Evolutionary conservation across 2,888 invertebrate genomes (phyloP).

Genomic region (Drosophila algonquin): DNA sequence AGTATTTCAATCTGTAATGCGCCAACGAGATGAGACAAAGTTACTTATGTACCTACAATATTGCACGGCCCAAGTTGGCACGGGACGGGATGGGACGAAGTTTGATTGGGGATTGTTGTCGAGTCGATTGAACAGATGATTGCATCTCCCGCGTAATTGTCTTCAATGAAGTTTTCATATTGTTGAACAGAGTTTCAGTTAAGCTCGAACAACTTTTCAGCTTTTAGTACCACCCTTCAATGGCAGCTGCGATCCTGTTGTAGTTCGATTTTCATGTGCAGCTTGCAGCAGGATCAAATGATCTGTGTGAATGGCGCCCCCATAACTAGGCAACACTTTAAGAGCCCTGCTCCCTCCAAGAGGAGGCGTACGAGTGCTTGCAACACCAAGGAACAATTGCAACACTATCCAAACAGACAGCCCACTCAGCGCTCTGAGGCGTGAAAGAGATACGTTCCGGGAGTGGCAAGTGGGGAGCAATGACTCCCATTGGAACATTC

Average conservation of each 20-base stretch:
- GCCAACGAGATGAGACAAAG: conserved; percentile 15
- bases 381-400: conserved; percentile 29
- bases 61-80: too few relatives aligned
- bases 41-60: neutral
- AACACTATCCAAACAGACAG: conserved; percentile 39
- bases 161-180: conserved; percentile 11
- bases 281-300: too few relatives aligned
- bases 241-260: neutral
- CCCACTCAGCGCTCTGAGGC: conserved; percentile 25
- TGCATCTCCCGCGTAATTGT: conserved; percentile 3
- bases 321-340: conserved; percentile 63
- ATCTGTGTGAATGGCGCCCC: neutral
- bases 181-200: neutral
- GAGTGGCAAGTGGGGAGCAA: too few relatives aligned
- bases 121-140: conserved; percentile 26
- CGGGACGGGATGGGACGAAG: neutral
- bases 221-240: neutral
- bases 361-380: conserved; percentile 42
- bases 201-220: neutral
- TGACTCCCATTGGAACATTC: neutral
- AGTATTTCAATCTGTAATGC: conserved; percentile 63
- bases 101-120: conserved; percentile 33
- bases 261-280: neutral
- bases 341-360: too few relatives aligned
- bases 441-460: conserved; percentile 13